Evolutionary conservation across 2,888 invertebrate genomes (phyloP).

Genomic region (Dynastes hyllus): DNA sequence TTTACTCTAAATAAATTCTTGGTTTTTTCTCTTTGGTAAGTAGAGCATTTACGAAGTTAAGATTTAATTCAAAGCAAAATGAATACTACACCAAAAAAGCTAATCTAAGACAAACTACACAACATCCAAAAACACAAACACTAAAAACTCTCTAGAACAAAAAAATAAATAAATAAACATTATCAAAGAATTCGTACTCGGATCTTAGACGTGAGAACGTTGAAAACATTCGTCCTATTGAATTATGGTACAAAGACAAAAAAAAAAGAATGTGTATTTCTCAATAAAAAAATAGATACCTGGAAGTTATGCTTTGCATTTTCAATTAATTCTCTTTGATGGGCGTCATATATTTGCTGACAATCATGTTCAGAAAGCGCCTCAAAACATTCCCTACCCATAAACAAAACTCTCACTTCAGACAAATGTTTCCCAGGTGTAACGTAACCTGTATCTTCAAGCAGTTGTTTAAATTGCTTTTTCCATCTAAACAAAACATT

Average conservation of each 20-base stretch:
- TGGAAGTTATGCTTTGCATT: conserved; percentile 93
- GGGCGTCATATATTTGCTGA: conserved; percentile 93
- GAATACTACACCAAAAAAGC: conserved; percentile 26
- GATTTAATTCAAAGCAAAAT: conserved; percentile 24
- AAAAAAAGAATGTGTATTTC: conserved; percentile 13
- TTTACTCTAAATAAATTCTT: conserved; percentile 3
- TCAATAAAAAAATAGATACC: conserved; percentile 67
- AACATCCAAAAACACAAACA: conserved; percentile 28
- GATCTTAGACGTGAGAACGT: neutral
- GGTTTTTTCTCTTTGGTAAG: conserved; percentile 6
- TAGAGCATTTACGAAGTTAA: conserved; percentile 29
- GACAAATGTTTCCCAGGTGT: conserved; percentile 95
- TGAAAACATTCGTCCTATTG: conserved; percentile 40
- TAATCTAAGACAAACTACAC: conserved; percentile 31
- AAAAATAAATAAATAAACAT: conserved; percentile 25
- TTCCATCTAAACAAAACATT: conserved; percentile 81
- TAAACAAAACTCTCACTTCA: conserved; percentile 92
- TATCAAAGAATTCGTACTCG: conserved; percentile 40
- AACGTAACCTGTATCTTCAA: conserved; percentile 95
- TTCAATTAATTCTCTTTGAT: conserved; percentile 92
- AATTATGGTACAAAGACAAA: conserved; percentile 14
- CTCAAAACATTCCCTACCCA: conserved; percentile 96
- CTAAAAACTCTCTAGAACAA: conserved; percentile 2
- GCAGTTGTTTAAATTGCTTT: conserved; percentile 92
- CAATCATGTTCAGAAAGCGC: conserved; percentile 92